Base-by-base conservation (phyloP, 1,140 invertebrate species). In the Antheraea mylitta region DNA sequence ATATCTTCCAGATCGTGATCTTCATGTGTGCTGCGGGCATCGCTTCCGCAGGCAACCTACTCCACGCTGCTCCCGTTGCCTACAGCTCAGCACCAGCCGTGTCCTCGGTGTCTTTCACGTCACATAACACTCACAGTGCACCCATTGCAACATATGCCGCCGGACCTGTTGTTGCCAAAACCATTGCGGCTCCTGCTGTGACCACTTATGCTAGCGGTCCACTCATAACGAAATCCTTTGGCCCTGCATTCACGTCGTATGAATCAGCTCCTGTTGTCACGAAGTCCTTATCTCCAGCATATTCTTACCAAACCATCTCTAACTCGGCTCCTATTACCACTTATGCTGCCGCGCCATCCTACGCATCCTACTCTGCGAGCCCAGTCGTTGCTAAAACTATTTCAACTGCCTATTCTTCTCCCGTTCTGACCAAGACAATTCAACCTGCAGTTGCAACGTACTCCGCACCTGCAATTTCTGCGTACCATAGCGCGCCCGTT, bases 1-100 rank as follows among this genome's bases (percentile, higher is more conserved):
- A 66, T 64, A 63, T 72, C 30, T 77, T 77, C 7, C 71, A 89
- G 87, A 75, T 89, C n/a, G 19, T 84, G n/a, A 67, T 87, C 38
- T 76, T 87, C 71, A 63, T 87, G 64, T 89, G 85, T 73, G 84
- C 81, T 18, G 84, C 81, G 67, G 79, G 87, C 70, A 77, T 89
- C 66, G 87, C 84, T 59, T 79, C 84, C 18, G 85, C 85, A 22
- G 85, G 85, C 69, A 81, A 86, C 79, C 77, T 87, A 16, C 71
- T 86, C 11, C 75, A 79, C 62, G 80, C 79, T 7, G 81, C 78
- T 30, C 75, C 80, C 10, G 73, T 78, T 16, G 73, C 75, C n/a
- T 65, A 65, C 64, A 48, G n/a, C 38, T 38, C 64, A 19, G 64
- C 64, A 19, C 64, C 64, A 48, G 64, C 38, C 18, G n/a, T 48